These are phyloP conservation scores for Dolichopus griseipennis DNA, from an alignment of 2,888 invertebrate genomes.

Conservation along the genomic window DNA sequence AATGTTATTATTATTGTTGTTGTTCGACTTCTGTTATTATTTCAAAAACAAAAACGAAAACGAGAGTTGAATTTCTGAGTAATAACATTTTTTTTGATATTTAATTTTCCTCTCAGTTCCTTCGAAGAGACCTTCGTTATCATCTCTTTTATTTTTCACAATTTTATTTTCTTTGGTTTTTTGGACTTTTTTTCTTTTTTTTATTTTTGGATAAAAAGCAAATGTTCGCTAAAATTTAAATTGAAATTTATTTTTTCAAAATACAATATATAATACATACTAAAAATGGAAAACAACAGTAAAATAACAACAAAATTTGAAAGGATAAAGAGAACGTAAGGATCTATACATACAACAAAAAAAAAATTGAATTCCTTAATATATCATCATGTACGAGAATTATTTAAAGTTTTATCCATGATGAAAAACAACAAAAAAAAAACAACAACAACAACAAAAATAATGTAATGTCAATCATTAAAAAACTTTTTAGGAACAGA, in stretches of 20 bases:
- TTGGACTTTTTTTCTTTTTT: too few relatives aligned
- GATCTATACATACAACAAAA: background rate
- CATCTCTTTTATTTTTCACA: background rate
- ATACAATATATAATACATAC: background rate
- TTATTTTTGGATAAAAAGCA: background rate
- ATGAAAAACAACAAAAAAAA: too few relatives aligned
- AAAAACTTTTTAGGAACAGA: background rate
- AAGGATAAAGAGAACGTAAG: too few relatives aligned
- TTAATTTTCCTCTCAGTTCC: background rate
- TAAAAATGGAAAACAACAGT: too few relatives aligned
- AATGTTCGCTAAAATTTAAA: background rate
- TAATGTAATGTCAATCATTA: background rate
- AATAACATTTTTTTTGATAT: background rate
- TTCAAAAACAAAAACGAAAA: background rate
- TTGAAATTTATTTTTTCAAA: background rate
- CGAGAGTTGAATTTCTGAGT: background rate
- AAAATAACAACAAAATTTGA: too few relatives aligned
- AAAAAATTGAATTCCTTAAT: background rate
- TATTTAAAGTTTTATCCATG: conserved; percentile 1
- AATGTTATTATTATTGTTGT: background rate
- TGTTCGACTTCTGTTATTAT: background rate
- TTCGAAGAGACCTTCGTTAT: too few relatives aligned
- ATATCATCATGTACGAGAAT: background rate
- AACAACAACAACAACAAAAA: background rate
- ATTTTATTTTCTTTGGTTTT: background rate